These are phyloP conservation scores for Diachasmimorpha longicaudata DNA, from an alignment of 1,140 invertebrate species.

Conservation along the genomic window DNA sequence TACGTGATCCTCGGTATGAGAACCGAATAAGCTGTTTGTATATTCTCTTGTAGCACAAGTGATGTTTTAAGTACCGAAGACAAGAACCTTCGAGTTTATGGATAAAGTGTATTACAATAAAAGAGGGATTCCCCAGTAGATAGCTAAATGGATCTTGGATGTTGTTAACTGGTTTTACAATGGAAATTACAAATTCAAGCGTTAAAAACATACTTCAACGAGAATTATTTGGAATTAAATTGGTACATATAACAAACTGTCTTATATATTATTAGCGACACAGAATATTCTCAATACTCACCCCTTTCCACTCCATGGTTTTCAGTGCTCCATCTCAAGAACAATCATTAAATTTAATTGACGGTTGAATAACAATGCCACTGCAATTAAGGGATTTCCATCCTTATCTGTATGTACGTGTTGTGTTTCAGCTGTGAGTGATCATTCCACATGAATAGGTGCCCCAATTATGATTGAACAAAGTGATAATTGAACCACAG, in stretches of 20 bases:
- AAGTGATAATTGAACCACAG: neutral
- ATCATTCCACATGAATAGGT: neutral
- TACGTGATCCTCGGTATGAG: neutral
- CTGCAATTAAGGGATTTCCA: slow-evolving; percentile 38
- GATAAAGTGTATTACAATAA: neutral
- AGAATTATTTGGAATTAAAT: neutral
- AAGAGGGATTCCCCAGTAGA: neutral
- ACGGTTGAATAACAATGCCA: slow-evolving; percentile 47
- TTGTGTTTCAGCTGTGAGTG: slow-evolving; percentile 19
- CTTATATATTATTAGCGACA: neutral
- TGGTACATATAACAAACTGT: neutral
- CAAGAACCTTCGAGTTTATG: neutral
- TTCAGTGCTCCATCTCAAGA: slow-evolving; percentile 1
- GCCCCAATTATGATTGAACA: neutral
- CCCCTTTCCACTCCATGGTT: neutral
- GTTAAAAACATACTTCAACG: neutral
- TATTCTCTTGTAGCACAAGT: neutral
- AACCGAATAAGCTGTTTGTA: slow-evolving; percentile 7
- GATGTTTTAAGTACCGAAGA: neutral
- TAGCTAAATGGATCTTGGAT: neutral
- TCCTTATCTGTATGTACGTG: slow-evolving; percentile 5
- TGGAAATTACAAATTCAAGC: neutral
- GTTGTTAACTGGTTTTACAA: neutral
- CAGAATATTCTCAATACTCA: neutral
- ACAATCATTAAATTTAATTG: slow-evolving; percentile 48